phyloP scores from a whole-genome alignment of 2,797 vertebrate genomes.

The Adrianichthys oophorus region DNA sequence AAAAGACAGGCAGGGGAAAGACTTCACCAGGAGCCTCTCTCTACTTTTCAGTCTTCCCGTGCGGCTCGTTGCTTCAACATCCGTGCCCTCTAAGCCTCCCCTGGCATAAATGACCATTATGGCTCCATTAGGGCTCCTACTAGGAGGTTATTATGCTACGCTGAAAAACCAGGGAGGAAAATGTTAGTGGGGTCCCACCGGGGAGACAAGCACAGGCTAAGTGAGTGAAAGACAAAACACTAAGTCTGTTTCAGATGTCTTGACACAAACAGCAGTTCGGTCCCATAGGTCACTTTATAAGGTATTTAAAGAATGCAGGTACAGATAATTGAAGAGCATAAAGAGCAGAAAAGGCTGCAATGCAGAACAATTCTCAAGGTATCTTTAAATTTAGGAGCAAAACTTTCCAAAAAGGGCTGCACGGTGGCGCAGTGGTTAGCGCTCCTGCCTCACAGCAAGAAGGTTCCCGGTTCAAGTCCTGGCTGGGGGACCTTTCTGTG shows the following conservation, averaged over 20 bases:
- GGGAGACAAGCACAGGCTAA: constrained; percentile 58
- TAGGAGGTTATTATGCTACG: constrained; percentile 72
- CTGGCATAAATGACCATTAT: constrained; percentile 77
- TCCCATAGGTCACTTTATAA: constrained; percentile 66
- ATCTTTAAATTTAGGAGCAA: constrained; percentile 21
- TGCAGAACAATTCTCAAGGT: constrained; percentile 39
- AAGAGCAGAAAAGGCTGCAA: constrained; percentile 39
- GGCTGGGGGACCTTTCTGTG: too few relatives aligned
- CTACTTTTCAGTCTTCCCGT: constrained; percentile 50
- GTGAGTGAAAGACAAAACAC: constrained; percentile 65
- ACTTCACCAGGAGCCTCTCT: constrained; percentile 46
- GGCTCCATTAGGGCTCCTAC: constrained; percentile 76
- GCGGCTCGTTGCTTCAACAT: constrained; percentile 60
- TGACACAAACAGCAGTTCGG: constrained; percentile 67
- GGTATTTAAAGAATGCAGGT: constrained; percentile 53
- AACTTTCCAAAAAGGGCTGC: constrained; percentile 16
- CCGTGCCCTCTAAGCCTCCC: constrained; percentile 70
- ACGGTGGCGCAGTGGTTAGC: too few relatives aligned
- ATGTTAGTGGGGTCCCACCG: constrained; percentile 69
- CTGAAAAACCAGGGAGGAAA: constrained; percentile 70
- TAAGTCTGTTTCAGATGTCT: constrained; percentile 72
- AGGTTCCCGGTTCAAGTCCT: too few relatives aligned
- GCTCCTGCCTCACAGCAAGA: too few relatives aligned
- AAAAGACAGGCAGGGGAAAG: constrained; percentile 39
- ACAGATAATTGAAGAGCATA: constrained; percentile 54